phyloP scores from a whole-genome alignment of 1,140 invertebrate species.

The Meteorus sp. region DNA sequence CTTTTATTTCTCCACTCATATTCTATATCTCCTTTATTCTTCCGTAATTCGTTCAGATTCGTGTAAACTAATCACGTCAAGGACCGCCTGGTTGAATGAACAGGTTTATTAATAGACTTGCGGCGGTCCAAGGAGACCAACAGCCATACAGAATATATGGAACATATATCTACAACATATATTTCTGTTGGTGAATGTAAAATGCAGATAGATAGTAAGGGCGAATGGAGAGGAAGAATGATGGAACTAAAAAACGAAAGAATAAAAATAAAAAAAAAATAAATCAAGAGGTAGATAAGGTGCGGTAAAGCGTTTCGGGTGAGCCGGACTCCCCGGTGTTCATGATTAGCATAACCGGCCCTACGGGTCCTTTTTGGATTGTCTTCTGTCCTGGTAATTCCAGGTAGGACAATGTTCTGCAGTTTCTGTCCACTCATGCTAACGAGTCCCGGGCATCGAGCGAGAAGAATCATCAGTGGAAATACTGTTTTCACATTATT shows the following conservation, averaged over 20 bases:
- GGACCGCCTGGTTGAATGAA: neutral
- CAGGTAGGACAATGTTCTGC: conserved; percentile 36
- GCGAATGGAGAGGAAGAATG: conserved; percentile 13
- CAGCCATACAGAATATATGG: too few relatives aligned
- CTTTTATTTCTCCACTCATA: too few relatives aligned
- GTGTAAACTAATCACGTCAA: neutral
- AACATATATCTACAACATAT: too few relatives aligned
- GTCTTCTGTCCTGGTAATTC: conserved; percentile 22
- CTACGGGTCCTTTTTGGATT: conserved; percentile 38
- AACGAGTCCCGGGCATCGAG: neutral
- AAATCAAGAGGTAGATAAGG: conserved; percentile 31
- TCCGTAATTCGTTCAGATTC: neutral
- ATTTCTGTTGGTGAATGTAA: neutral
- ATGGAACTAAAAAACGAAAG: conserved; percentile 14
- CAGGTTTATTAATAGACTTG: conserved; percentile 10
- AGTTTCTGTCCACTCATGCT: conserved; percentile 33
- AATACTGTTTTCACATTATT: too few relatives aligned
- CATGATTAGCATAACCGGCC: conserved; percentile 47
- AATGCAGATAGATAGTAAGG: conserved; percentile 3
- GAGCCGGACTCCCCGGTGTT: conserved; percentile 23
- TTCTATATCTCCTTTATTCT: too few relatives aligned
- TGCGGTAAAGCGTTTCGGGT: conserved; percentile 35
- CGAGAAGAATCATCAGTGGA: neutral
- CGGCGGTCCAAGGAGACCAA: too few relatives aligned
- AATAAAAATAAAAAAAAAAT: conserved; percentile 12